phyloP scores from a whole-genome alignment of 2,113 vertebrate species.

The Uria lomvia region DNA sequence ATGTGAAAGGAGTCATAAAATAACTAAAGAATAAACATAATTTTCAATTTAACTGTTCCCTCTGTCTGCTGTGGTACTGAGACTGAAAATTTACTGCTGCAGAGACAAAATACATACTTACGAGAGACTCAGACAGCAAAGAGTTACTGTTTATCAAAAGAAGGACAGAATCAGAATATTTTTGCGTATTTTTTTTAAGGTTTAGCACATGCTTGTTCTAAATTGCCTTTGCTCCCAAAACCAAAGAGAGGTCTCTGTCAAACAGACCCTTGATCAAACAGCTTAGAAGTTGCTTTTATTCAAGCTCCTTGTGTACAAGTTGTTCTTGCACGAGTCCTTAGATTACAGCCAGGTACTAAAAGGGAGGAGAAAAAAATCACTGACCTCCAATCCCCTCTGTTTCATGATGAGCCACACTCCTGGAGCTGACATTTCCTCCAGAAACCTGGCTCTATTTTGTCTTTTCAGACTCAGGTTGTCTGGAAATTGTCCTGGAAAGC shows the following conservation, averaged over 20 bases:
- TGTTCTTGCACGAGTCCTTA: not conserved
- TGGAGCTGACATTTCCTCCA: not conserved
- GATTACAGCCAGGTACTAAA: not conserved
- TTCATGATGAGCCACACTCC: not conserved
- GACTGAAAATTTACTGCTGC: not conserved
- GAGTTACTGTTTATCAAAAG: not conserved
- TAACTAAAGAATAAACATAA: constrained; percentile 26
- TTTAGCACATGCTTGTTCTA: not conserved
- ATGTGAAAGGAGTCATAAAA: constrained; percentile 22
- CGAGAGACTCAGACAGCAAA: not conserved
- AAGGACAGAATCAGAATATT: not conserved
- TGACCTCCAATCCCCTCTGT: not conserved
- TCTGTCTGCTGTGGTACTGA: not conserved
- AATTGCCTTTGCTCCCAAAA: not conserved
- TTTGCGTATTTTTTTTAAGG: not conserved
- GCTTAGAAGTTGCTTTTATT: not conserved
- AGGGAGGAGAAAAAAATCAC: not conserved
- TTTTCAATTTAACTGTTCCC: constrained; percentile 28
- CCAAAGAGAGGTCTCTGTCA: not conserved
- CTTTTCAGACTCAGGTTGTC: not conserved
- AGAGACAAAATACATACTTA: not conserved
- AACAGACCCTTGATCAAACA: not conserved
- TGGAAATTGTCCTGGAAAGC: not conserved
- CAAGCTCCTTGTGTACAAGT: not conserved
- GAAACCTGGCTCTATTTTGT: not conserved